A percentile compares a stretch with the other conserved stretches of the same genome.
phyloP scores from a whole-genome alignment of 2,888 invertebrate genomes.

The Erebia aethiops region DNA sequence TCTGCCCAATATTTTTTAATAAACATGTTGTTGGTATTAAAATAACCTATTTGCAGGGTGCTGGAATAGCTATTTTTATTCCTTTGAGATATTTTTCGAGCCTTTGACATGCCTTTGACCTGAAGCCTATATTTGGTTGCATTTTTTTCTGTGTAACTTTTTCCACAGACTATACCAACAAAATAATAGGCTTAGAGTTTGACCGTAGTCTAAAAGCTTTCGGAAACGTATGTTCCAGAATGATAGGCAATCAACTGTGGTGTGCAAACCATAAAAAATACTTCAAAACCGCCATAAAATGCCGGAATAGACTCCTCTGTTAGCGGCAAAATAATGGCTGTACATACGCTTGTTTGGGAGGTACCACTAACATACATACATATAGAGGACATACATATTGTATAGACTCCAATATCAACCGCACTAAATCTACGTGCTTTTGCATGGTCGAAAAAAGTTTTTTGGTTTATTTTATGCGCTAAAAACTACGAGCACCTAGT shows the following conservation, averaged over 20 bases:
- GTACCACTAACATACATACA: conserved; percentile 12
- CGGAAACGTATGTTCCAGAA: conserved; percentile 9
- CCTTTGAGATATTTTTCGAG: neutral
- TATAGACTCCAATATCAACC: neutral
- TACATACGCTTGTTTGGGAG: conserved; percentile 1
- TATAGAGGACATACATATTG: neutral
- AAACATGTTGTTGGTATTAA: too few species aligned
- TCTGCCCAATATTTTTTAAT: too few species aligned
- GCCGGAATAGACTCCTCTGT: conserved; percentile 17
- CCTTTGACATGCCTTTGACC: neutral
- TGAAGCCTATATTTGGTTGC: neutral
- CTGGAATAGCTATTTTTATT: neutral
- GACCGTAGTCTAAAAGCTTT: neutral
- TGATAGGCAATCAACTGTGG: conserved; percentile 24
- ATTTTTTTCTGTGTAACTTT: conserved; percentile 2
- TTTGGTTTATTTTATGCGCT: neutral
- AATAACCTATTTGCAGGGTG: too few species aligned
- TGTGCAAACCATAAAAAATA: conserved; percentile 20
- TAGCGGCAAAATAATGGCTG: conserved; percentile 16
- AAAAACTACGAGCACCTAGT: neutral
- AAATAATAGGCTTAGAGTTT: conserved; percentile 13
- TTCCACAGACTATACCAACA: neutral
- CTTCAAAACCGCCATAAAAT: conserved; percentile 18
- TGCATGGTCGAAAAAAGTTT: neutral
- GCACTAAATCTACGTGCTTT: neutral